Evolutionary conservation across 2,797 vertebrate species (phyloP).

Genomic region (Prunella strophiata): DNA sequence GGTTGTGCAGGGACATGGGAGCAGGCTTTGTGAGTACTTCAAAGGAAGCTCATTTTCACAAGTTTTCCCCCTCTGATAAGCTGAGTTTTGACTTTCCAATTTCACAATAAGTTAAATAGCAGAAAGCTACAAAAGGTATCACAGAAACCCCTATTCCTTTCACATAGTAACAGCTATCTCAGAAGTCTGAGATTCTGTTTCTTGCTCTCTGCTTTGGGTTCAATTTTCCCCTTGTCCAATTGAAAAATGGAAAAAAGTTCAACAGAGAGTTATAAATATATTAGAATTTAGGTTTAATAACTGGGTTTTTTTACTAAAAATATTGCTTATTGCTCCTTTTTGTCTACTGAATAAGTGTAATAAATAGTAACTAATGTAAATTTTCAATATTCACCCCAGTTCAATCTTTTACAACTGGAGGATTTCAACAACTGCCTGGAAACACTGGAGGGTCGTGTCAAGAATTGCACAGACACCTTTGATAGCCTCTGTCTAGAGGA

Average conservation of each 20-base stretch:
- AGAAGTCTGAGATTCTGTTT: background rate
- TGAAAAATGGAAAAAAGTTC: background rate
- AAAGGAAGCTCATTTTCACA: background rate
- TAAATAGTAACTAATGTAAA: background rate
- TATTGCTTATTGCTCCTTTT: background rate
- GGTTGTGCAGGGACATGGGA: background rate
- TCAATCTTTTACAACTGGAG: slow-evolving; percentile 76
- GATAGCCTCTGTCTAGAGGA: slow-evolving; percentile 52
- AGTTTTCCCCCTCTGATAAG: background rate
- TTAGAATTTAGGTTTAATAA: background rate
- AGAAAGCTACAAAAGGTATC: background rate
- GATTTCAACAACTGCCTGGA: slow-evolving; percentile 79
- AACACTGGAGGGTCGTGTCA: slow-evolving; percentile 79
- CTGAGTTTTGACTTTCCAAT: background rate
- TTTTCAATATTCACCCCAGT: slow-evolving; percentile 46
- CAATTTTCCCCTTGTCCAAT: background rate
- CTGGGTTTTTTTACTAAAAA: background rate
- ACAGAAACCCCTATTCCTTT: background rate
- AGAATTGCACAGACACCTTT: slow-evolving; percentile 76
- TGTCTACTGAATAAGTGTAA: background rate
- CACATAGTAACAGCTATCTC: background rate
- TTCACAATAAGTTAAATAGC: background rate
- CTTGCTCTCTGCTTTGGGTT: background rate
- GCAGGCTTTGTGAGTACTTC: background rate
- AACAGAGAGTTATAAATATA: background rate